Evolutionary conservation across 2,888 invertebrate species (phyloP), one percentile per base, ranked within the genome.

Genomic region (Lepidochitona cinerea): DNA sequence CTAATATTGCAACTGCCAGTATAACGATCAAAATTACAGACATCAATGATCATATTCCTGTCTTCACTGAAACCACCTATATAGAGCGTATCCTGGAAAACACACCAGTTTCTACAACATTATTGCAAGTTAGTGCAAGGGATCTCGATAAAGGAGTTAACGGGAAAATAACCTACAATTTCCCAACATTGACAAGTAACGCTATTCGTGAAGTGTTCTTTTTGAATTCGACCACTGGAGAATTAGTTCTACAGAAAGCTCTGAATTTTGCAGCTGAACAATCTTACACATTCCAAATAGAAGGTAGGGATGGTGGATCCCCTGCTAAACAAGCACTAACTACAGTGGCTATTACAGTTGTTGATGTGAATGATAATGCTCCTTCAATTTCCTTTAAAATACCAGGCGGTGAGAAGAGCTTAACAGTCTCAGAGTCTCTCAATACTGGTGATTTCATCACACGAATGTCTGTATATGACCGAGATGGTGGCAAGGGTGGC

Each of bases 21-120:
- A 14, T 71, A n/a, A 59, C 37, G 12, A 71, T 71, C 14, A 35
- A 6, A 23, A 36, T 71, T 33, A 35, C 71, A 29, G 71, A 71
- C 35, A 65, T 65, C 12, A 71, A 71, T 37, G 71, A 71, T 33
- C 71, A 71, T 53, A 7, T 0, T n/a, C 71, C 71, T 3, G 41
- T 64, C 1, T 71, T 71, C 64, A 64, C 53, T 12, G 41, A 65
- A n/a, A 9, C 37, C 12, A 26, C 29, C 14, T 71, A 71, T 33
- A 12, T 64, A 12, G 33, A 36, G 3, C 1, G 5, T 3, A 26
- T 66, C 23, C 37, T 23, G 3, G 66, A 66, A 37, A 33, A 32
- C 9, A 35, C 36, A 18, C 66, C 66, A 12, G 37, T 36, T 14
- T 18, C 9, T 12, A 37, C 35, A 12, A 35, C 37, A 1, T 36